Conservation (phyloP, 1,140 invertebrate species). For the Schlechtendalia chinensis region DNA sequence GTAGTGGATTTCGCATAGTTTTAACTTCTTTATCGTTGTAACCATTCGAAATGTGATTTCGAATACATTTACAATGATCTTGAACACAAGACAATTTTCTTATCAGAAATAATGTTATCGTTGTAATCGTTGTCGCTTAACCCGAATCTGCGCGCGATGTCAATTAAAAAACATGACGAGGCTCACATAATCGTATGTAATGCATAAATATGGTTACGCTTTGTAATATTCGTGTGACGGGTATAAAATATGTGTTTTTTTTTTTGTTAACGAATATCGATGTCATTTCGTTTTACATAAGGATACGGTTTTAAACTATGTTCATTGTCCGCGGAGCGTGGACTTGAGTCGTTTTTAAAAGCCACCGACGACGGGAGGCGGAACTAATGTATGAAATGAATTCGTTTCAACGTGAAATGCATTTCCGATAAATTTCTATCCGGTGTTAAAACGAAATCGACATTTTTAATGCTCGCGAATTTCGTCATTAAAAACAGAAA, state of each 20-base stretch:
- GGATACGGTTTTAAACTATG: neutral
- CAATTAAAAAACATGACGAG: neutral
- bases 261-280: constrained; percentile 15
- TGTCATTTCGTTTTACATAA: constrained; percentile 9
- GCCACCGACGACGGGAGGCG: neutral
- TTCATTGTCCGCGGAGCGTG: neutral
- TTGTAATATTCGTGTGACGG: neutral
- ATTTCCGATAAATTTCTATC: no score
- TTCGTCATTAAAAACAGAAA: no score
- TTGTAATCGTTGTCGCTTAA: constrained; percentile 7
- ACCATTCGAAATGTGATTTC: no score
- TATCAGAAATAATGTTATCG: no score
- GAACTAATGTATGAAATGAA: neutral
- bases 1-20: no score
- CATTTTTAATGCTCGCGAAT: neutral
- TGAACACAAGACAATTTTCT: no score
- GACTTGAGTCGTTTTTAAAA: neutral
- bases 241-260: neutral
- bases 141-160: no score
- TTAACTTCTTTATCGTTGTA: no score
- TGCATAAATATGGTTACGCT: neutral
- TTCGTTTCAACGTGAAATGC: neutral
- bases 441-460: neutral
- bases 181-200: neutral
- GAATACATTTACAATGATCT: no score